phyloP scores from a whole-genome alignment of 2,888 invertebrate genomes.

The Cabera pusaria region DNA sequence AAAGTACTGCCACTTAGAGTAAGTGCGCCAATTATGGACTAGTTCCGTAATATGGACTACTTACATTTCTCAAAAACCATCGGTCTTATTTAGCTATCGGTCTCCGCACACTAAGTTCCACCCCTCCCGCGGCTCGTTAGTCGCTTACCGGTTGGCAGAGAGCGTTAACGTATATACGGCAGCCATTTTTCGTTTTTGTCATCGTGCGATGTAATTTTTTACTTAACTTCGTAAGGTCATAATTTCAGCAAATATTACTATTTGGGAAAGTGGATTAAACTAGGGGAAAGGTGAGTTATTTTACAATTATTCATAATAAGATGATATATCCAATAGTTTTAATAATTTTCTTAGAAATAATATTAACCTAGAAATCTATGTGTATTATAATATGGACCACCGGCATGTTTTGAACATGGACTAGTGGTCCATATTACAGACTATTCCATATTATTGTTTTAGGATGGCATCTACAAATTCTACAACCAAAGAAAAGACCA shows the following conservation, averaged over 20 bases:
- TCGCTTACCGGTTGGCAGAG: no score
- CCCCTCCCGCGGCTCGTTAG: no score
- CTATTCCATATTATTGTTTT: conserved; percentile 13
- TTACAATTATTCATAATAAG: conserved; percentile 21
- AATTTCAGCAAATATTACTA: conserved; percentile 20
- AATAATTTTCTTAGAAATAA: conserved; percentile 24
- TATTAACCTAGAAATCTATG: conserved; percentile 27
- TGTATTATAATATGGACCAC: conserved; percentile 17
- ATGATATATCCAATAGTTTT: conserved; percentile 19
- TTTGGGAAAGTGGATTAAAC: conserved; percentile 22
- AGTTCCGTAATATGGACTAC: no score
- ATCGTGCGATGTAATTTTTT: conserved; percentile 4
- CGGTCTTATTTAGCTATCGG: no score
- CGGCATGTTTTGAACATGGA: conserved; percentile 8
- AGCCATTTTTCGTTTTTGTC: no score
- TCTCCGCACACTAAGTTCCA: no score
- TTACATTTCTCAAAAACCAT: no score
- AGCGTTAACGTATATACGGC: no score
- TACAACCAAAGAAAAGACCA: conserved; percentile 16
- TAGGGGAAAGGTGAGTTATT: conserved; percentile 16
- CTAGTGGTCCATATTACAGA: conserved; percentile 15
- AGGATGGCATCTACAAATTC: conserved; percentile 13
- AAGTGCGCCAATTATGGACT: no score
- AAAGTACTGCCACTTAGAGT: no score
- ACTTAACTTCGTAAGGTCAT: conserved; percentile 18